Evolutionary conservation across 2,113 vertebrate species (phyloP).

Genomic region (Baryphthengus martii): DNA sequence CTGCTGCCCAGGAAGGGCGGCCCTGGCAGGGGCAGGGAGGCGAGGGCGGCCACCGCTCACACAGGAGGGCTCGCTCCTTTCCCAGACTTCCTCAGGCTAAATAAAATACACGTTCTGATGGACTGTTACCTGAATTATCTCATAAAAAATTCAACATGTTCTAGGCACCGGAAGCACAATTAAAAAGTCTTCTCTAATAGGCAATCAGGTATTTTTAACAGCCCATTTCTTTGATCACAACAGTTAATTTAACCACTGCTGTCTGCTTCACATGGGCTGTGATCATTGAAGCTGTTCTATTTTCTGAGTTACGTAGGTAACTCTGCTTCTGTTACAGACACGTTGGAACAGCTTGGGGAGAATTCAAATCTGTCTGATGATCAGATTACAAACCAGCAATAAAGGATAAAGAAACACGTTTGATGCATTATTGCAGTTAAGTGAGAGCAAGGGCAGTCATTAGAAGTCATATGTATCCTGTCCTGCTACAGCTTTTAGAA

Average conservation of each 20-base stretch:
- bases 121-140: conserved; percentile 52
- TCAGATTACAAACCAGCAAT: conserved; percentile 69
- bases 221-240: conserved; percentile 62
- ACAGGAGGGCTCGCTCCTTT: background rate
- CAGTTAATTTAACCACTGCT: conserved; percentile 51
- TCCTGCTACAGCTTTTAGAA: conserved; percentile 34
- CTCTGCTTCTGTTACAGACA: conserved; percentile 70
- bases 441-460: conserved; percentile 62
- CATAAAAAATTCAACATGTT: conserved; percentile 16
- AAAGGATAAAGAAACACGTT: conserved; percentile 64
- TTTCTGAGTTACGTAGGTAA: conserved; percentile 43
- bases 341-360: conserved; percentile 71
- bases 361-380: conserved; percentile 67
- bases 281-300: conserved; percentile 39
- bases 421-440: conserved; percentile 61
- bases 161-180: conserved; percentile 44
- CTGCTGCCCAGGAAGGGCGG: rapidly evolving
- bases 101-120: conserved; percentile 26
- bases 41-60: background rate
- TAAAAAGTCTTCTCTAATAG: conserved; percentile 33
- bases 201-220: conserved; percentile 46
- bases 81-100: background rate
- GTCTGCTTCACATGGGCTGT: conserved; percentile 29
- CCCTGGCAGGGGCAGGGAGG: background rate
- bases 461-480: conserved; percentile 62